Evolutionary conservation across 2,888 invertebrate species (phyloP), one percentile per base, ranked within the genome.

Genomic region (Eilema caniola): DNA sequence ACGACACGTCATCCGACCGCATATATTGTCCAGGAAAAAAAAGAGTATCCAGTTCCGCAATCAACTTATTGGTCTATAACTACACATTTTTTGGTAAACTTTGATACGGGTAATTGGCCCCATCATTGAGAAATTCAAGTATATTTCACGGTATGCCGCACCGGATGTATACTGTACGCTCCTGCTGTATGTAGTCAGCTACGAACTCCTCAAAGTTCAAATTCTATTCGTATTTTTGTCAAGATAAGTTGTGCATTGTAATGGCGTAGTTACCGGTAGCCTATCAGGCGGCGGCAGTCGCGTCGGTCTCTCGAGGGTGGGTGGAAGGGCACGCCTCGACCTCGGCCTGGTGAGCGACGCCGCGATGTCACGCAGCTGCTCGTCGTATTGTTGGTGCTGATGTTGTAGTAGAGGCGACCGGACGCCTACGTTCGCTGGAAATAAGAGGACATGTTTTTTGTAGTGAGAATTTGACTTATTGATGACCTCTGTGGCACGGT

Each of bases 321-420:
- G 96, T 11, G 93, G 94, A 47, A 95, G 86, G 2, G 95, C 93
- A 24, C 95, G 94, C 75, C 96, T 94, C 2, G 96, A 93, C 79
- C 96, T 92, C 28, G 98, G 97, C 84, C 97, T 95, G 16, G 98
- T 98, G 80, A 98, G 96, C 24, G 98, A 98, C 66, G 97, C 98
- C 4, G 98, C 98, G 82, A 98, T 98, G 88, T 98, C 98, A 78
- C 98, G 96, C 77, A 98, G 95, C 86, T 98, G 97, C 85, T 97
- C 98, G 86, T 96, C 96, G 83, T 95, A 95, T 73, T 93, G 94
- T 80, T 92, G 93, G 78, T 93, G 92, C 73, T 93, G 93, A 16
- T 92, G 96, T 86, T 91, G 96, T 78, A 95, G 89, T 5, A 95
- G 85, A 12, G 95, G 93, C 2, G 95, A 94, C 1, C 94, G 87